These are phyloP conservation scores for Porites australiensis DNA, from an alignment of 64 coral and sea anemone genomes.

Conservation along the genomic window DNA sequence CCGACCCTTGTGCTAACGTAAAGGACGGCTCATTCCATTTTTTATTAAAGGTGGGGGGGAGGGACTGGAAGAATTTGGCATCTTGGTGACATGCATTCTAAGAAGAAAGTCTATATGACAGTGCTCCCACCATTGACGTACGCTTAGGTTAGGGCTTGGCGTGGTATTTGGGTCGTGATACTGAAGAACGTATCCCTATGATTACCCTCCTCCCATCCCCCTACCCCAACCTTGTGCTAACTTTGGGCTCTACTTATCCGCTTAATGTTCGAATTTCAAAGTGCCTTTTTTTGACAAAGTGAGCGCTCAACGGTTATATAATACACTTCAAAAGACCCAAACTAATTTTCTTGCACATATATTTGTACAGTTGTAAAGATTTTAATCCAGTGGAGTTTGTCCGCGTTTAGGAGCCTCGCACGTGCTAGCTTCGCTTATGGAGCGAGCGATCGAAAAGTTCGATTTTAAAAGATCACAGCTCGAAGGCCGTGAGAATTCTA, in stretches of 20 bases:
- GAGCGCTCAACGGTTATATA: too few species aligned
- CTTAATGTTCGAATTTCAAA: background rate
- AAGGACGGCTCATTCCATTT: too few species aligned
- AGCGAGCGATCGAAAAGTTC: conserved; percentile 29
- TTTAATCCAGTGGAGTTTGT: background rate
- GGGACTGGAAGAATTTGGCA: too few species aligned
- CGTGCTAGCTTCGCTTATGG: conserved; percentile 50
- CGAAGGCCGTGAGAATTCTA: background rate
- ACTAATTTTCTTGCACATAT: conserved; percentile 1
- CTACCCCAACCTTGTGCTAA: conserved; percentile 50
- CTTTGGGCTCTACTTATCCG: background rate
- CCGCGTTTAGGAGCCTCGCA: conserved; percentile 39
- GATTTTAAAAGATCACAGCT: conserved; percentile 21
- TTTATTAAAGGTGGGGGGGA: too few species aligned
- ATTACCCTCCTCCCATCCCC: background rate
- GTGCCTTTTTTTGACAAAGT: too few species aligned
- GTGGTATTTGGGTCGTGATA: too few species aligned
- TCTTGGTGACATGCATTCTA: too few species aligned
- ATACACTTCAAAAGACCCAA: conserved; percentile 8
- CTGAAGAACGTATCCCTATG: too few species aligned
- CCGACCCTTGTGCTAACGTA: too few species aligned
- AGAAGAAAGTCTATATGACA: too few species aligned
- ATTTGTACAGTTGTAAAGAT: conserved; percentile 13
- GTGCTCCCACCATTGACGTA: too few species aligned
- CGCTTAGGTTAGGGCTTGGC: too few species aligned